Evolutionary conservation across 2,888 invertebrate genomes (phyloP), one percentile per base, ranked within the genome.

Genomic region (Pyrgus malvae): DNA sequence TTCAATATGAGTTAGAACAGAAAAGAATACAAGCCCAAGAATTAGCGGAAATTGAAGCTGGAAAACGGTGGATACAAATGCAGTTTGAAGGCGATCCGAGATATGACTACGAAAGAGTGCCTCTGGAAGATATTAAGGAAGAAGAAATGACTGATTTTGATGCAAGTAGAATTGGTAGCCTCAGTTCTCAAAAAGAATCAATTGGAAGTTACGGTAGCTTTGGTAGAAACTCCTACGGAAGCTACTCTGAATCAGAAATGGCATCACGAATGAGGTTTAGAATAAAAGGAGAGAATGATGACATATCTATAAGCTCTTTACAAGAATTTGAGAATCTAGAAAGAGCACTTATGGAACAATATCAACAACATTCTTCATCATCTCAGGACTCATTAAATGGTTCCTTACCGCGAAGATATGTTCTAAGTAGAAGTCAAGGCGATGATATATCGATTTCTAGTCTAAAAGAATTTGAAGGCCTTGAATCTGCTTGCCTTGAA

Each of bases 291-390:
- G 97, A 98, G 65, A 95, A 96, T 72, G 98, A 98, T 74, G 97
- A 98, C 74, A 92, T 97, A 35, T 98, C 98, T 0, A 94, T 98
- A 80, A 97, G 95, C 62, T 98, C 98, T 4, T 91, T 98, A 57
- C 97, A 97, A 81, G 98, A 98, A 77, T 98, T 98, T 88, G 98
- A 98, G 87, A 95, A 95, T 60, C 86, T 98, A 9, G 98, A 98
- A 81, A 93, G 93, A 66, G 95, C 96, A 1, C 93, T 98, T 70
- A 91, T 96, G 74, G 97, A 97, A 75, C 95, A 95, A 75, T 93
- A 93, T 66, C 93, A 93, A 69, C 92, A 92, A 65, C 91, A 93
- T 66, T 94, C 94, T 44, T 94, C 94, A 49, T 95, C 96, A 7
- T 97, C 97, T 1, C 96, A 97, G 71, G 97, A 97, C 77, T 97